A percentile compares a stretch with the other conserved stretches of the same genome.
These are phyloP conservation scores for Eupithecia inturbata DNA, from an alignment of 2,888 invertebrate species.

Conservation along the genomic window DNA sequence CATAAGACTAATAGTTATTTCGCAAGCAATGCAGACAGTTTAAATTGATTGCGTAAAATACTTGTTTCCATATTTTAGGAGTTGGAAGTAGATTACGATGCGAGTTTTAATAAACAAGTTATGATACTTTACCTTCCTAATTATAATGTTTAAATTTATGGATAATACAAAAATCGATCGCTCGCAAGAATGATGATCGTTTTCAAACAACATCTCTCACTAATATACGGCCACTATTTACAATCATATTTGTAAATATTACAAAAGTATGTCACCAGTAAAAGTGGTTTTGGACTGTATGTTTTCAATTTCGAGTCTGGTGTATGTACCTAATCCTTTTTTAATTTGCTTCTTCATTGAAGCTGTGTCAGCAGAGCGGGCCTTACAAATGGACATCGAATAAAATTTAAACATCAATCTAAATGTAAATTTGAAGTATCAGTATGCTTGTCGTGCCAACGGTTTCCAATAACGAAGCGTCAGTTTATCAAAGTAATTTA, in stretches of 20 bases:
- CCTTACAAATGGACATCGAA: slow-evolving; percentile 22
- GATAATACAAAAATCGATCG: background rate
- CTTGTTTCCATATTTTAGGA: background rate
- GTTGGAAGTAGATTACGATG: background rate
- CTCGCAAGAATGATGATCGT: background rate
- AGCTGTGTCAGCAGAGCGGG: slow-evolving; percentile 4
- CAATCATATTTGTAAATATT: background rate
- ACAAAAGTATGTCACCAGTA: slow-evolving; percentile 1
- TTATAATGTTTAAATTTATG: background rate
- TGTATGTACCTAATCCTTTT: slow-evolving; percentile 22
- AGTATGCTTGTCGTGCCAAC: slow-evolving; percentile 33
- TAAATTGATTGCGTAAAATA: background rate
- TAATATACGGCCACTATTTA: background rate
- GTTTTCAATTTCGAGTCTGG: slow-evolving; percentile 19
- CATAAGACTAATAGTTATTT: background rate
- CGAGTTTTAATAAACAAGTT: background rate
- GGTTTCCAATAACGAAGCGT: slow-evolving; percentile 35
- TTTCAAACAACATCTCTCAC: background rate
- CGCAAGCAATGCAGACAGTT: background rate
- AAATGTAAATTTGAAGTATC: slow-evolving; percentile 39
- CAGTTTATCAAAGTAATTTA: slow-evolving; percentile 52
- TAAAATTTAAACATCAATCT: slow-evolving; percentile 31
- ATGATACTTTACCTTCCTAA: background rate
- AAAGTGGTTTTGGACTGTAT: background rate
- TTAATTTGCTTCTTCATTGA: slow-evolving; percentile 21